Evolutionary conservation across 2,113 vertebrate species (phyloP).

Genomic region (Alethe diademata): DNA sequence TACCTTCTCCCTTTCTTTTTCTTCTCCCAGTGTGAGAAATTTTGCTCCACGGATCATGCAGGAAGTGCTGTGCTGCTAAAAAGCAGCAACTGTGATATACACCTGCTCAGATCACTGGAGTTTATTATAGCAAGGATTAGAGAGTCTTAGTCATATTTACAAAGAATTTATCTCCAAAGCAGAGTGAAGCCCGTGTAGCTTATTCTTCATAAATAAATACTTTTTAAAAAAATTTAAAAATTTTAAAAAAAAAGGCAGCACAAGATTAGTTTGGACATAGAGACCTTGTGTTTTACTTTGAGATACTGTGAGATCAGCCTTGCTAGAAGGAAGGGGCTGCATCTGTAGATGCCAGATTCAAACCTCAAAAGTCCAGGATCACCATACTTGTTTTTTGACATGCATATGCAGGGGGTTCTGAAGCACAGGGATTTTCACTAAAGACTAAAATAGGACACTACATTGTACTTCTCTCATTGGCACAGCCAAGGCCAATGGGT

Average conservation of each 20-base stretch:
- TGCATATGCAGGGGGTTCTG: not conserved
- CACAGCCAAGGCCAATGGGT: not conserved
- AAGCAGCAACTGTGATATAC: constrained; percentile 28
- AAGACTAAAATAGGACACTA: not conserved
- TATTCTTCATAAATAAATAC: constrained; percentile 45
- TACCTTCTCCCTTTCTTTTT: not conserved
- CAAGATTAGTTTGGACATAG: not conserved
- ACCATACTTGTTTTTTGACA: not conserved
- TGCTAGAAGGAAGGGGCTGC: not conserved
- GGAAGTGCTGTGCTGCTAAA: not conserved
- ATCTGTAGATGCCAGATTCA: not conserved
- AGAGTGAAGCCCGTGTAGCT: not conserved
- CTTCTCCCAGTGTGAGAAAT: not conserved
- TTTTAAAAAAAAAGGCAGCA: not conserved
- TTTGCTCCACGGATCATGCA: not conserved
- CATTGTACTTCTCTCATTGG: not conserved
- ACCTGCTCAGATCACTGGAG: constrained; percentile 18
- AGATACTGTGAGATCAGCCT: not conserved
- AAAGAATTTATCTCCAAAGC: constrained; percentile 58
- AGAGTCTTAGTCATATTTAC: constrained; percentile 43
- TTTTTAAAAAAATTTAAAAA: not conserved
- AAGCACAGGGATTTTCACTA: not conserved
- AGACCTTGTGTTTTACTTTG: not conserved
- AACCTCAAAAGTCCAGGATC: not conserved
- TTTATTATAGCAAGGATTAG: constrained; percentile 39